Conservation (phyloP, 92 coral and sea anemone species). For the Metridium senile region DNA sequence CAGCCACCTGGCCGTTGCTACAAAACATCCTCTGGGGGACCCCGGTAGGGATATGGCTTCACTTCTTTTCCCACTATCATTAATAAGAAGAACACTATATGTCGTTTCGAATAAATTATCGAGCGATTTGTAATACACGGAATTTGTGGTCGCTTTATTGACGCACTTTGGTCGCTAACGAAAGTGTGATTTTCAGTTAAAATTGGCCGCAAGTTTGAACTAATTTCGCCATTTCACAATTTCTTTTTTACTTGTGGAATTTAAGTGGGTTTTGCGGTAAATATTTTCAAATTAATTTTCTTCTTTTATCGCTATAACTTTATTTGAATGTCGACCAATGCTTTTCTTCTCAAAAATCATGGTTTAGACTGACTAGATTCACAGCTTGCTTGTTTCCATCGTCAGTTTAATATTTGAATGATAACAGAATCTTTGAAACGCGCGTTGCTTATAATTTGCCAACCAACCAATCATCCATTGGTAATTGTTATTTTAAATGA, state of each 20-base stretch:
- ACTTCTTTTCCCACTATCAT: background rate
- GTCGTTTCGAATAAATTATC: background rate
- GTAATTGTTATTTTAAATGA: constrained; percentile 9
- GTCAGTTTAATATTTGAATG: too few relatives aligned
- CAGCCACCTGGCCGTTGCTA: constrained; percentile 19
- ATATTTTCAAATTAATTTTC: background rate
- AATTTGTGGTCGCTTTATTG: constrained; percentile 6
- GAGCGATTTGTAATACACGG: background rate
- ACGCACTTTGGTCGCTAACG: background rate
- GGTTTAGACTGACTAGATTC: background rate
- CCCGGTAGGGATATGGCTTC: background rate
- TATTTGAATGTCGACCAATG: background rate
- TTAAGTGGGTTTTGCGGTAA: constrained; percentile 10
- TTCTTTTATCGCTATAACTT: background rate
- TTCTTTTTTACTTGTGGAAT: background rate
- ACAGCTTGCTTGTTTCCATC: background rate
- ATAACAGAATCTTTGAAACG: background rate
- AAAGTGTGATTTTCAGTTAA: constrained; percentile 4
- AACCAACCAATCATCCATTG: background rate
- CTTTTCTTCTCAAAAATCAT: too few relatives aligned
- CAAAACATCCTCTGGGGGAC: constrained; percentile 10
- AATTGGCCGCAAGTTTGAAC: constrained; percentile 9
- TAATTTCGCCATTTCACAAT: background rate
- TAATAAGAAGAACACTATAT: background rate
- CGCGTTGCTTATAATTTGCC: constrained; percentile 1